Conservation (phyloP, 2,113 vertebrate species). For the Erpornis zantholeuca region DNA sequence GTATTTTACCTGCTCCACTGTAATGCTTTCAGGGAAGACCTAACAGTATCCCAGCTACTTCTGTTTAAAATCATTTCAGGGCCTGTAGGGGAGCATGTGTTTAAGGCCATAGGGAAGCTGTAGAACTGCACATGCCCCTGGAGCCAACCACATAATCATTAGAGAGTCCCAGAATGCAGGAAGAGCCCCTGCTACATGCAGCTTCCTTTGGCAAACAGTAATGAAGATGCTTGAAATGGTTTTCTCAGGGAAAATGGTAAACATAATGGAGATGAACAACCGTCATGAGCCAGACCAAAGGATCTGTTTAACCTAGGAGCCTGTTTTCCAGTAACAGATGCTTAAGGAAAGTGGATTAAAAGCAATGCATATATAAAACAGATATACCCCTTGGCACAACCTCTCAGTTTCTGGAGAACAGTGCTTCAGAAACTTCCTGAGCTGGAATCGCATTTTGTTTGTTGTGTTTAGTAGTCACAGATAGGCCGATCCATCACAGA, state of each 20-base stretch:
- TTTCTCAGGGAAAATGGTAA: slow-evolving; percentile 15
- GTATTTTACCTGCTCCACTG: not conserved
- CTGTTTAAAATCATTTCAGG: not conserved
- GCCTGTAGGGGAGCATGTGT: not conserved
- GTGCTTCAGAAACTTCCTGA: slow-evolving; percentile 6
- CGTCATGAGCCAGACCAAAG: not conserved
- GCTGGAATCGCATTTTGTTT: not conserved
- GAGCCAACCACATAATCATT: not conserved
- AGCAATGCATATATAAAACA: slow-evolving; percentile 16
- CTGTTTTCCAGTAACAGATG: slow-evolving; percentile 29
- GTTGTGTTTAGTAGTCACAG: not conserved
- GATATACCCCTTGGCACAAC: not conserved
- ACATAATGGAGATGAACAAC: not conserved
- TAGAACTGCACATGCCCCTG: not conserved
- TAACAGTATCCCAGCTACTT: not conserved
- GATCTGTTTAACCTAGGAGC: slow-evolving; percentile 13
- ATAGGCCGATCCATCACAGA: not conserved
- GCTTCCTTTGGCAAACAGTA: not conserved
- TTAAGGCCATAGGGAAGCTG: not conserved
- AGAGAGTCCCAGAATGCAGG: not conserved
- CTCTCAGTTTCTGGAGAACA: slow-evolving; percentile 6
- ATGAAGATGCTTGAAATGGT: not conserved
- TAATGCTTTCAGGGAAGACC: not conserved
- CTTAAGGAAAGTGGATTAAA: slow-evolving; percentile 54
- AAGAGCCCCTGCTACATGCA: not conserved